Conservation (phyloP, 2,113 vertebrate species). For the Odocoileus hemionus region DNA sequence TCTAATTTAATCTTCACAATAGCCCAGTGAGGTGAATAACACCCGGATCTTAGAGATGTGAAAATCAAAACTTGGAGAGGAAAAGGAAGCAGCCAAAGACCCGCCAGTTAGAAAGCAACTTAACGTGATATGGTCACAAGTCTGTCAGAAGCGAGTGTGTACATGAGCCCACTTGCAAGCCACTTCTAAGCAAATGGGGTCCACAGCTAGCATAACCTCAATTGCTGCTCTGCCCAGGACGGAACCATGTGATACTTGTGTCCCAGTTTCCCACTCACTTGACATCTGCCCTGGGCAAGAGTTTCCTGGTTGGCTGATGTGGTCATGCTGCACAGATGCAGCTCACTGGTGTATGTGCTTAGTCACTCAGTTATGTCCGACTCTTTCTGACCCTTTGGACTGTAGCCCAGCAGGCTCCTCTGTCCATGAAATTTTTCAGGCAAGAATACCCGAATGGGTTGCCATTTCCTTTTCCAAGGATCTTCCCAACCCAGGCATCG, state of each 20-base stretch:
- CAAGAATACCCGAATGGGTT: neutral
- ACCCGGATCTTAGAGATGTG: neutral
- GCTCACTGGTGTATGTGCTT: neutral
- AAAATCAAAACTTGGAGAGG: neutral
- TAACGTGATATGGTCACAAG: accelerated
- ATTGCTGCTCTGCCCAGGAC: neutral
- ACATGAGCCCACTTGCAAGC: neutral
- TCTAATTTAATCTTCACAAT: neutral
- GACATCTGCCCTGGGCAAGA: neutral
- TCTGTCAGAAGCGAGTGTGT: neutral
- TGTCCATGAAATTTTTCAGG: neutral
- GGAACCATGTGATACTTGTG: neutral
- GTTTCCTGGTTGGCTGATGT: neutral
- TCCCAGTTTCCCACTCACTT: neutral
- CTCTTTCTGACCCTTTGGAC: neutral
- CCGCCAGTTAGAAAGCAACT: neutral
- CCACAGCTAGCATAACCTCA: no score
- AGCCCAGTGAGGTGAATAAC: neutral
- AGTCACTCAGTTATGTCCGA: neutral
- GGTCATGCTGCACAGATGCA: accelerated
- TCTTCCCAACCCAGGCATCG: neutral
- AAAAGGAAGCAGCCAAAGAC: neutral
- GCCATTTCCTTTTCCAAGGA: neutral
- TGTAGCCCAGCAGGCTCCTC: neutral
- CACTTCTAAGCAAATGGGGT: no score